phyloP scores from a whole-genome alignment of 1,140 invertebrate species.

The Brachionus calyciflorus region DNA sequence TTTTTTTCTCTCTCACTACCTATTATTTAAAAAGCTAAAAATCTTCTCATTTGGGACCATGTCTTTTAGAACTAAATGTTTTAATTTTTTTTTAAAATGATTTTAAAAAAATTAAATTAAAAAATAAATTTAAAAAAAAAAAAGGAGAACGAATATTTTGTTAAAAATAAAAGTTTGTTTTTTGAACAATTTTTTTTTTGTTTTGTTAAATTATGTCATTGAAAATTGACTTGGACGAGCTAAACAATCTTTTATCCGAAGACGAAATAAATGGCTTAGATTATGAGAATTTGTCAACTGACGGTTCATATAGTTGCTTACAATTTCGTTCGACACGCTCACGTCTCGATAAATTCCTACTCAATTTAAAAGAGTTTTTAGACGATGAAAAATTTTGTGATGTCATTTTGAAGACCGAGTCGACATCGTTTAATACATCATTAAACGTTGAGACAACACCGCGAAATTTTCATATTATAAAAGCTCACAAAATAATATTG shows the following conservation, averaged over 20 bases:
- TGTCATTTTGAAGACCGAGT: constrained; percentile 55
- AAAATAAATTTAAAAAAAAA: constrained; percentile 8
- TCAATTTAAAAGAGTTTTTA: constrained; percentile 74
- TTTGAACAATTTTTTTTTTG: neutral
- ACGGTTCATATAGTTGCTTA: neutral
- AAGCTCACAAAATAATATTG: constrained; percentile 58
- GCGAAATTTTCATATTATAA: constrained; percentile 46
- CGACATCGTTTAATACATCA: constrained; percentile 49
- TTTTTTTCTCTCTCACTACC: too few species aligned
- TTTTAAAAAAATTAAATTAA: constrained; percentile 1
- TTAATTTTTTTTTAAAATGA: neutral
- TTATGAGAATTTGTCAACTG: neutral
- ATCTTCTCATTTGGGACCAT: too few species aligned
- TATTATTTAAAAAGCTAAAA: too few species aligned
- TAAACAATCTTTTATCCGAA: neutral
- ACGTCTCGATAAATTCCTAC: neutral
- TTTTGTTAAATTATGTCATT: neutral
- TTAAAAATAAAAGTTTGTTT: neutral
- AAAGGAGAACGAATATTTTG: constrained; percentile 19
- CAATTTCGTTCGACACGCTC: neutral
- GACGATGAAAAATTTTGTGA: constrained; percentile 79
- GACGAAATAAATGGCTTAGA: constrained; percentile 16
- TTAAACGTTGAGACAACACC: neutral
- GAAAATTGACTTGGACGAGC: constrained; percentile 20
- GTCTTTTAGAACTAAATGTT: too few species aligned